phyloP scores from a whole-genome alignment of 2,888 invertebrate genomes.

The Venusia cambrica region DNA sequence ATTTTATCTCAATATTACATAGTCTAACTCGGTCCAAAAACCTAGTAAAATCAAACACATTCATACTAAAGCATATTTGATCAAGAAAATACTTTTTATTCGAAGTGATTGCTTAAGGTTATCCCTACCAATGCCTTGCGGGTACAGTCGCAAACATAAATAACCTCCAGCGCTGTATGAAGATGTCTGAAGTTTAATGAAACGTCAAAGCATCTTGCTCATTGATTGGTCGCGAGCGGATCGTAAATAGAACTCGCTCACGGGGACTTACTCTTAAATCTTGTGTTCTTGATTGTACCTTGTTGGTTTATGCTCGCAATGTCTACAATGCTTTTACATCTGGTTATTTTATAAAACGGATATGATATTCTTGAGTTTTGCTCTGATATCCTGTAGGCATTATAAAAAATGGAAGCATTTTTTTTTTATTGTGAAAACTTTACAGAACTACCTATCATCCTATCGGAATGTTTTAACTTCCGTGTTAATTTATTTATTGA shows the following conservation, averaged over 20 bases:
- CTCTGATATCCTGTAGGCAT: too few species aligned
- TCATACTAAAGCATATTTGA: too few species aligned
- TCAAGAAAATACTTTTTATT: too few species aligned
- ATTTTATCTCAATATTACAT: too few species aligned
- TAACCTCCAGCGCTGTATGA: conserved; percentile 65
- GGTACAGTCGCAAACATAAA: conserved; percentile 65
- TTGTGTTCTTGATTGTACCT: conserved; percentile 35
- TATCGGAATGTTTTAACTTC: too few species aligned
- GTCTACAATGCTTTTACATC: conserved; percentile 27
- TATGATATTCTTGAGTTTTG: too few species aligned
- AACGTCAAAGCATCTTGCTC: conserved; percentile 70
- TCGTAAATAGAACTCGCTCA: conserved; percentile 46
- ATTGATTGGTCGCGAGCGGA: conserved; percentile 55
- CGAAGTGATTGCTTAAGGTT: not conserved
- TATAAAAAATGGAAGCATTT: too few species aligned
- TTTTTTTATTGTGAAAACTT: too few species aligned
- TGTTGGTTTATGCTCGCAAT: conserved; percentile 43
- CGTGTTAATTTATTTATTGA: too few species aligned
- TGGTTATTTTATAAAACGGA: conserved; percentile 17
- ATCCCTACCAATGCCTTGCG: conserved; percentile 36
- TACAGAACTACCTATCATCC: too few species aligned
- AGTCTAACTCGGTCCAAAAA: too few species aligned
- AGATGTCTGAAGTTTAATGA: conserved; percentile 73
- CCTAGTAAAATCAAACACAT: too few species aligned
- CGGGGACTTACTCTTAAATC: conserved; percentile 45